Evolutionary conservation across 2,113 vertebrate genomes (phyloP).

Genomic region (Ciconia maguari): DNA sequence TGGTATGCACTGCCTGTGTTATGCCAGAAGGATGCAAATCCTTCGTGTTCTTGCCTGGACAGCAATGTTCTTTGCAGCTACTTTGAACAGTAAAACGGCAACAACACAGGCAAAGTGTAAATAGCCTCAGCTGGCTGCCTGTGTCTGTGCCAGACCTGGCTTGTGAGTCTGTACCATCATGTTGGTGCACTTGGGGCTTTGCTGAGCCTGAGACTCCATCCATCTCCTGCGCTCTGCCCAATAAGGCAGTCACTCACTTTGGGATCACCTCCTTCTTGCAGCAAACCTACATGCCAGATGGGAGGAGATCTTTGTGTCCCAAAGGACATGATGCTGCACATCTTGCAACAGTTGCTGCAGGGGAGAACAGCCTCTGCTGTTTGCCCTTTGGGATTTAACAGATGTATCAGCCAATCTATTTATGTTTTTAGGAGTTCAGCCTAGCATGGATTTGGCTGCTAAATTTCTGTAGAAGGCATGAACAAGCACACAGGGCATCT

Average conservation of each 20-base stretch:
- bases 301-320: background rate
- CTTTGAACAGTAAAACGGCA: background rate
- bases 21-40: background rate
- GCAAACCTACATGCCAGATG: background rate
- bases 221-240: background rate
- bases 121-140: background rate
- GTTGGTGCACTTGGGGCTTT: background rate
- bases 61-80: background rate
- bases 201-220: background rate
- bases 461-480: background rate
- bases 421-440: background rate
- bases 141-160: background rate
- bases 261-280: background rate
- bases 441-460: background rate
- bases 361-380: background rate
- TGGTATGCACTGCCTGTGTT: accelerated
- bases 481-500: background rate
- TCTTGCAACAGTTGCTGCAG: background rate
- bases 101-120: background rate
- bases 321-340: background rate
- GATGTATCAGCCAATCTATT: background rate
- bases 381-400: background rate
- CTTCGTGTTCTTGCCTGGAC: background rate
- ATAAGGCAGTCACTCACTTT: background rate
- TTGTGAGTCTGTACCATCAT: accelerated